These are phyloP conservation scores for Drosophila willistoni DNA, from an alignment of 1,140 invertebrate genomes.

Conservation along the genomic window DNA sequence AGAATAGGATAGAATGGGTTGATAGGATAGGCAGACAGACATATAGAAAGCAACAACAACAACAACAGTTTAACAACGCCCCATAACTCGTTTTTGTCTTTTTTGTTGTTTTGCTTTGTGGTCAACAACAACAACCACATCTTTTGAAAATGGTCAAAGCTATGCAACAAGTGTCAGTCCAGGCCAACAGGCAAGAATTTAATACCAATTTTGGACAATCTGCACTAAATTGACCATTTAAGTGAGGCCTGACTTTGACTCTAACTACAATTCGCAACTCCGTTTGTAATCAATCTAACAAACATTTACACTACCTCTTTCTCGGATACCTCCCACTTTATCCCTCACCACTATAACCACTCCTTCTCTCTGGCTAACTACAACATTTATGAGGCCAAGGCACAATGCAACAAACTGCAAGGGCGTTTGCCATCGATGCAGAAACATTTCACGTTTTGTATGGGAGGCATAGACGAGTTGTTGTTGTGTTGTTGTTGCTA, in stretches of 20 bases:
- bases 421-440: constrained; percentile 74
- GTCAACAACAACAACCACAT: constrained; percentile 38
- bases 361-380: background rate
- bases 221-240: constrained; percentile 80
- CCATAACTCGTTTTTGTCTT: constrained; percentile 51
- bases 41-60: constrained; percentile 2
- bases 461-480: constrained; percentile 46
- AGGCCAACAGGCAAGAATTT: constrained; percentile 52
- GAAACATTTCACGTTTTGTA: constrained; percentile 60
- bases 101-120: background rate
- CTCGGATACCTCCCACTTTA: constrained; percentile 28
- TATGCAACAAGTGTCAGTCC: constrained; percentile 52
- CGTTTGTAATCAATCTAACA: constrained; percentile 72
- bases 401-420: constrained; percentile 56
- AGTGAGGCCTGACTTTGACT: constrained; percentile 53
- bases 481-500: constrained; percentile 33
- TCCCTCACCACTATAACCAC: too few species aligned
- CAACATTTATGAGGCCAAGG: constrained; percentile 73
- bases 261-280: constrained; percentile 44
- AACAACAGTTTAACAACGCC: constrained; percentile 24
- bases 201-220: constrained; percentile 72
- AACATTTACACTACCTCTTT: constrained; percentile 58
- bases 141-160: constrained; percentile 66
- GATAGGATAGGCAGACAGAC: constrained; percentile 11
- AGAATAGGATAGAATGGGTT: background rate